Evolutionary conservation across 2,797 vertebrate genomes (phyloP).

Genomic region (Capromys pilorides): DNA sequence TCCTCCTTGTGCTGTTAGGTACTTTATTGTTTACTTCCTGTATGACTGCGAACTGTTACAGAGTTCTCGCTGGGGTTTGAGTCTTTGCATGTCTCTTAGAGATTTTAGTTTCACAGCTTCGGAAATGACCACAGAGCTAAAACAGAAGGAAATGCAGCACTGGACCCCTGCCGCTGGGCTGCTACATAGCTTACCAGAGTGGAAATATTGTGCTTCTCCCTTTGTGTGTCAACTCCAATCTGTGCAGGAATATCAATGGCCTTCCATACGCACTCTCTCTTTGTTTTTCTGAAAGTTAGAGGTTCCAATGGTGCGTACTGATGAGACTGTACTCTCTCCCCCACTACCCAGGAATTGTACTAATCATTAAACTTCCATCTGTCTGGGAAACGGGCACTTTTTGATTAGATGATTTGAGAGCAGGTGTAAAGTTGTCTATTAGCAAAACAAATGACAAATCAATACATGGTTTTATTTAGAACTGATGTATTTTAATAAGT

Average conservation of each 20-base stretch:
- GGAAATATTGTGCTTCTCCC: conserved; percentile 60
- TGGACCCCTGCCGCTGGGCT: not conserved
- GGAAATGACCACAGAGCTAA: conserved; percentile 54
- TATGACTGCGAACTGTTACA: conserved; percentile 55
- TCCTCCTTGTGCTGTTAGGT: not conserved
- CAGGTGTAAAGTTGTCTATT: conserved; percentile 74
- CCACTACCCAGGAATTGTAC: conserved; percentile 39
- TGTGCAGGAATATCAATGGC: conserved; percentile 78
- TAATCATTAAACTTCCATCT: conserved; percentile 73
- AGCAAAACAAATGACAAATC: conserved; percentile 77
- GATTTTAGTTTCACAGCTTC: conserved; percentile 49
- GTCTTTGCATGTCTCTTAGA: conserved; percentile 45
- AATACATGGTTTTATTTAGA: conserved; percentile 77
- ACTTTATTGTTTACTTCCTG: conserved; percentile 49
- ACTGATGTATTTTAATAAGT: conserved; percentile 71
- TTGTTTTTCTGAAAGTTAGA: conserved; percentile 73
- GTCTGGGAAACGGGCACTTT: conserved; percentile 73
- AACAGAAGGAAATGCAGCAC: conserved; percentile 57
- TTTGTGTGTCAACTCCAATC: conserved; percentile 72
- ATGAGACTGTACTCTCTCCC: conserved; percentile 74
- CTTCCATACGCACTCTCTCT: conserved; percentile 60
- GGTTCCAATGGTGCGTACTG: conserved; percentile 55
- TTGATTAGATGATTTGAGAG: conserved; percentile 74
- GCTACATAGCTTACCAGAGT: not conserved
- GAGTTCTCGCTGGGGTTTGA: conserved; percentile 49